phyloP scores from a whole-genome alignment of 2,797 vertebrate genomes.

The Microcaecilia unicolor region DNA sequence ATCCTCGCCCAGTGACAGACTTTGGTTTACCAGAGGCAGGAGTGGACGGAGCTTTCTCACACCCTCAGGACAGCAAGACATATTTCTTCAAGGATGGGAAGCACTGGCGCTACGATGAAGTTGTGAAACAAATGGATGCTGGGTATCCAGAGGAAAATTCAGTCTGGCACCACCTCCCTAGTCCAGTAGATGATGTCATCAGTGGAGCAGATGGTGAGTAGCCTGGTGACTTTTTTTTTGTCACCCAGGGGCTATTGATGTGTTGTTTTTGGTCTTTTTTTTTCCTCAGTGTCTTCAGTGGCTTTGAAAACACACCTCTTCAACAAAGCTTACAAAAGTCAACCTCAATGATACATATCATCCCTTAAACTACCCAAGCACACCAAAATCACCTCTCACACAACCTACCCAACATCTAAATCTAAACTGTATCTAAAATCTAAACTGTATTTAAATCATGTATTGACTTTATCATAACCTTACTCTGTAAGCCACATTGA shows the following conservation, averaged over 20 bases:
- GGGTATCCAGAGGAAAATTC: slow-evolving; percentile 39
- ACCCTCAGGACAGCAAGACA: slow-evolving; percentile 1
- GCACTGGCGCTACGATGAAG: slow-evolving; percentile 16
- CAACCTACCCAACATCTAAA: too few species aligned
- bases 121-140: slow-evolving; percentile 46
- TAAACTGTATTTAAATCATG: too few species aligned
- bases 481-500: too few species aligned
- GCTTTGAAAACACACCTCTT: too few species aligned
- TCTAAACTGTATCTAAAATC: too few species aligned
- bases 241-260: slow-evolving; percentile 36
- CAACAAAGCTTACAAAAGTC: too few species aligned
- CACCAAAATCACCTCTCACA: too few species aligned
- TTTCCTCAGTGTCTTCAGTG: too few species aligned
- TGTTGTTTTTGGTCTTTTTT: slow-evolving; percentile 42
- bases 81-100: slow-evolving; percentile 15
- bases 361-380: too few species aligned
- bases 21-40: slow-evolving; percentile 14
- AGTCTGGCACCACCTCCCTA: not conserved
- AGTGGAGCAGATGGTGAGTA: slow-evolving; percentile 18
- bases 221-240: too few species aligned
- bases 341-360: too few species aligned
- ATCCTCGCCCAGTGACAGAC: slow-evolving; percentile 39
- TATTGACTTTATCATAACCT: too few species aligned
- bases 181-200: slow-evolving; percentile 32
- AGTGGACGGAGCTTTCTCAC: slow-evolving; percentile 5